Base-by-base conservation (phyloP, 2,888 invertebrate species). In the Aelia acuminata region DNA sequence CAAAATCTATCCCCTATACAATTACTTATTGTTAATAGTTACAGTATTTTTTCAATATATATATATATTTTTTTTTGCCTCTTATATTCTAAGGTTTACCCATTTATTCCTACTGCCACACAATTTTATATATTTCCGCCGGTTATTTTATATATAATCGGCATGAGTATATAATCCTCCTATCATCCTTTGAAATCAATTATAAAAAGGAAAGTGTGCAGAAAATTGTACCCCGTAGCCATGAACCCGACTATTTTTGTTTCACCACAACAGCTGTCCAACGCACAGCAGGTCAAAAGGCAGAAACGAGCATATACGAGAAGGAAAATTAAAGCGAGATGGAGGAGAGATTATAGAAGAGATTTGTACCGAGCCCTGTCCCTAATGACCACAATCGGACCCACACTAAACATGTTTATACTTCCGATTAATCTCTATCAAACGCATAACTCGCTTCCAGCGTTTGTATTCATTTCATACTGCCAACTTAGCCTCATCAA, bases 341-440 rank as follows among this genome's bases (percentile, higher is more conserved):
- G 80, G n/a, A 35, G n/a, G n/a, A 80, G n/a, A 43, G 80, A 80
- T 80, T 47, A 80, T 47, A 70, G 80, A 80, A 80, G 80, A 80
- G 80, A 80, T 80, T 80, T 80, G 80, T 43, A 43, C 43, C 80
- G 39, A 11, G 15, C 10, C 80, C 80, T 43, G 43, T 3, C 80
- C 80, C 43, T 80, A 80, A 39, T 47, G 43, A 22, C 39, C 80
- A 80, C 80, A 80, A 39, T 43, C 80, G 39, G 22, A 11, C 43
- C 43, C 43, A 43, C 43, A 43, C 80, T 43, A 80, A 80, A 47
- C 80, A 47, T 47, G 43, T 39, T 80, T 80, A 80, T 80, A 80
- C 80, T 80, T 80, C 80, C 80, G 80, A 80, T 80, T 80, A 80
- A 80, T 80, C 80, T 80, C 80, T 80, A 80, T 80, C 80, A 80